These are phyloP conservation scores for Macrosteles quadrilineatus DNA, from an alignment of 1,140 invertebrate species.

Conservation along the genomic window DNA sequence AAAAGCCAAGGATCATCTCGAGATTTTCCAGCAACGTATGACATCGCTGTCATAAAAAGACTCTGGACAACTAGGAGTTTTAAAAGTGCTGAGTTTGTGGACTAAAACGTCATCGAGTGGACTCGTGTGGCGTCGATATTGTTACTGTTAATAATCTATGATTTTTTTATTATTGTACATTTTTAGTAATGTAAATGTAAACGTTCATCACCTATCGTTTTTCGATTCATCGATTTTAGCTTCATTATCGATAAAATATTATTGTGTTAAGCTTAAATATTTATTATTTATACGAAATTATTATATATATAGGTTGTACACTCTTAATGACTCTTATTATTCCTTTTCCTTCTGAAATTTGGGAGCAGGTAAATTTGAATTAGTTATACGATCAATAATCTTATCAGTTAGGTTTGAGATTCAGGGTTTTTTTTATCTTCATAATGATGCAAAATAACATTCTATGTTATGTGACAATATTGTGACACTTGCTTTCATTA, in stretches of 20 bases:
- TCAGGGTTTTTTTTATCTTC: too few species aligned
- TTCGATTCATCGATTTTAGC: constrained; percentile 18
- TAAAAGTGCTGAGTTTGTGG: neutral
- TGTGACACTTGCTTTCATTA: too few species aligned
- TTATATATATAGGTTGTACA: constrained; percentile 33
- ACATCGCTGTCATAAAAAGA: neutral
- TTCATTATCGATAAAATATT: constrained; percentile 20
- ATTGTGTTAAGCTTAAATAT: constrained; percentile 28
- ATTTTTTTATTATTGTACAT: constrained; percentile 27
- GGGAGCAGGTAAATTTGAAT: too few species aligned
- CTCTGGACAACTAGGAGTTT: neutral
- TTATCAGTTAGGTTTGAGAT: too few species aligned
- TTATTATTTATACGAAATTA: constrained; percentile 29
- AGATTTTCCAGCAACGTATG: too few species aligned
- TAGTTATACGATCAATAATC: too few species aligned
- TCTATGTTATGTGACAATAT: too few species aligned
- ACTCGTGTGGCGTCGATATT: constrained; percentile 6
- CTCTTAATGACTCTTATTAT: neutral
- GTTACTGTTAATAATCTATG: constrained; percentile 27
- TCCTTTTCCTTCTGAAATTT: too few species aligned
- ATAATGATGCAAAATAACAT: too few species aligned
- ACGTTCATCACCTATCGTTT: constrained; percentile 24
- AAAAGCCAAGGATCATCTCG: neutral
- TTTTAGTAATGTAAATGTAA: constrained; percentile 28
- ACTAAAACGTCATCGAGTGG: too few species aligned